Percentiles rank a stretch among this genome's conserved stretches.
Conservation (phyloP, 2,113 vertebrate genomes). For the Myrmecophaga tridactyla region DNA sequence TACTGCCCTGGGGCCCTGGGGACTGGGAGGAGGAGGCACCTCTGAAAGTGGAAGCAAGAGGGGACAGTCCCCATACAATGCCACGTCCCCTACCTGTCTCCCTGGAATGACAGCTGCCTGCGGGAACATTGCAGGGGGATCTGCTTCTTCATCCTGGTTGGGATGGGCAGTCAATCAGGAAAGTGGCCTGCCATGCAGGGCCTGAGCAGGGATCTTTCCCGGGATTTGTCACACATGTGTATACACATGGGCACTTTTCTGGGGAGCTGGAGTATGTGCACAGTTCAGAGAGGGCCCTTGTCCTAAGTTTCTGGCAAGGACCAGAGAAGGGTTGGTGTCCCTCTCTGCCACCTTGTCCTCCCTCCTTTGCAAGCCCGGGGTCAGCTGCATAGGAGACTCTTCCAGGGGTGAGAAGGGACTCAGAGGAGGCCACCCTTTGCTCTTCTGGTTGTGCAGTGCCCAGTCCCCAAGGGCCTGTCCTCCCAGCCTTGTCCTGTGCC, state of each 20-base stretch:
- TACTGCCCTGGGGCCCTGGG: slow-evolving; percentile 14
- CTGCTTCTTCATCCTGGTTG: no score
- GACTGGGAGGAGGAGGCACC: neutral
- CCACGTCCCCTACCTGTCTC: no score
- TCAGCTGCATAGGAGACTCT: neutral
- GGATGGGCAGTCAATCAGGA: no score
- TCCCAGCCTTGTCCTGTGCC: neutral
- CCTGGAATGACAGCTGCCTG: no score
- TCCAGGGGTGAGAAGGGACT: neutral
- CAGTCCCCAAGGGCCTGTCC: neutral
- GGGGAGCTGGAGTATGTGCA: no score
- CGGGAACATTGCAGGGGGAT: no score
- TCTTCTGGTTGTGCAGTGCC: no score
- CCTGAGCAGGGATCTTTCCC: no score
- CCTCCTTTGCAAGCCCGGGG: accelerated
- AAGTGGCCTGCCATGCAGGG: no score
- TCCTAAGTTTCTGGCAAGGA: neutral
- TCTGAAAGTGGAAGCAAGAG: neutral
- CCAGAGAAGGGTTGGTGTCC: neutral
- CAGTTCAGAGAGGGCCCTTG: accelerated
- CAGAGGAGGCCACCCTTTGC: neutral
- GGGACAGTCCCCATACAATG: no score
- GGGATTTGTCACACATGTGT: no score
- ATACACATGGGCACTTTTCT: no score
- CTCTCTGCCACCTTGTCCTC: neutral